These are phyloP conservation scores for Bombus sibiricus DNA, from an alignment of 1,140 invertebrate species.

Conservation along the genomic window DNA sequence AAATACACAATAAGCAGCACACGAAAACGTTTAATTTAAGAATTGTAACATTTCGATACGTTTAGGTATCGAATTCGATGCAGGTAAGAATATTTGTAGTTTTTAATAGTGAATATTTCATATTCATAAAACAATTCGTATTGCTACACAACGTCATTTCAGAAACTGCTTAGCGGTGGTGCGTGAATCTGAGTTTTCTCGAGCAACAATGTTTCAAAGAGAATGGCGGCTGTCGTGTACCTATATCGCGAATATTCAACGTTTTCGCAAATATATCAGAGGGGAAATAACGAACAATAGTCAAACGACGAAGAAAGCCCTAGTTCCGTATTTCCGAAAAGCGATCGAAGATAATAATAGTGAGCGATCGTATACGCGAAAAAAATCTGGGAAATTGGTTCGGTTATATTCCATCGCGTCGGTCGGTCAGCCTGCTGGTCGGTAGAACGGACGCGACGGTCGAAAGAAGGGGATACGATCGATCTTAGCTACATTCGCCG, in stretches of 20 bases:
- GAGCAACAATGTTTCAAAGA: background rate
- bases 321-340: no score
- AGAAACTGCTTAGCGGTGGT: no score
- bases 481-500: slow-evolving; percentile 30
- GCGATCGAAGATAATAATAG: background rate
- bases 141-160: background rate
- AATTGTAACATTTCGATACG: no score
- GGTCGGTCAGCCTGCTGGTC: slow-evolving; percentile 10
- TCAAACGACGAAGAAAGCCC: background rate
- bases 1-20: background rate
- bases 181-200: background rate
- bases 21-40: background rate
- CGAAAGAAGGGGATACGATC: slow-evolving; percentile 46
- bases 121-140: background rate
- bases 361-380: no score
- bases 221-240: background rate
- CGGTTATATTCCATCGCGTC: background rate
- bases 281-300: background rate
- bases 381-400: background rate
- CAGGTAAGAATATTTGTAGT: background rate
- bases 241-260: no score
- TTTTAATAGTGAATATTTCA: background rate
- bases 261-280: background rate
- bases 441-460: slow-evolving; percentile 6
- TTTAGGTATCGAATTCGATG: background rate